These are phyloP conservation scores for Monochamus alternatus DNA, from an alignment of 2,888 invertebrate species.

Conservation along the genomic window DNA sequence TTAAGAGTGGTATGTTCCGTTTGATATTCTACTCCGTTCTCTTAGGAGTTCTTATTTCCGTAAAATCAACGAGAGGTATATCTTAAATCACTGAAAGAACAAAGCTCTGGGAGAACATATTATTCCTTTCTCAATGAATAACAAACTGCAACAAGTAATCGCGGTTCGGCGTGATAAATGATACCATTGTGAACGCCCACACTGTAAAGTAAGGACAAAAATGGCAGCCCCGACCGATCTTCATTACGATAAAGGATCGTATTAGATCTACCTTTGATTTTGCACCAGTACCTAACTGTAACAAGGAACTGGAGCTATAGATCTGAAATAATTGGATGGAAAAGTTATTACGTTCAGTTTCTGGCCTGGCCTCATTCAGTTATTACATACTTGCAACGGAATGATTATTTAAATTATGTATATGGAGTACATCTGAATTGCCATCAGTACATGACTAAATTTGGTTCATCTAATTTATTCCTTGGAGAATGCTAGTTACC, in stretches of 20 bases:
- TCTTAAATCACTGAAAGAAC: not conserved
- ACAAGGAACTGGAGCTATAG: not conserved
- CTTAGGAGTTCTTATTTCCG: too few relatives aligned
- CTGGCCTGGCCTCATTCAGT: not conserved
- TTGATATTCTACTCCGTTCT: too few relatives aligned
- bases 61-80: too few relatives aligned
- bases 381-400: not conserved
- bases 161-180: slow-evolving; percentile 26
- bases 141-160: not conserved
- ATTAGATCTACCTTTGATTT: slow-evolving; percentile 18
- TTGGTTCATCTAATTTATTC: too few relatives aligned
- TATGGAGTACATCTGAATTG: not conserved
- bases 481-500: too few relatives aligned
- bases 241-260: slow-evolving; percentile 18
- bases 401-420: not conserved
- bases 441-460: not conserved
- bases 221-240: not conserved
- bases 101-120: slow-evolving; percentile 12
- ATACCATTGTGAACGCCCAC: slow-evolving; percentile 4
- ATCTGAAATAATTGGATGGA: not conserved
- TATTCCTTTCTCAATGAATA: not conserved
- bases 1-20: too few relatives aligned
- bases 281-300: slow-evolving; percentile 29
- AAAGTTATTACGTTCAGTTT: not conserved
- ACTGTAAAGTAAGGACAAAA: not conserved